Evolutionary conservation across 2,888 invertebrate species (phyloP).

Genomic region (Busseola fusca): DNA sequence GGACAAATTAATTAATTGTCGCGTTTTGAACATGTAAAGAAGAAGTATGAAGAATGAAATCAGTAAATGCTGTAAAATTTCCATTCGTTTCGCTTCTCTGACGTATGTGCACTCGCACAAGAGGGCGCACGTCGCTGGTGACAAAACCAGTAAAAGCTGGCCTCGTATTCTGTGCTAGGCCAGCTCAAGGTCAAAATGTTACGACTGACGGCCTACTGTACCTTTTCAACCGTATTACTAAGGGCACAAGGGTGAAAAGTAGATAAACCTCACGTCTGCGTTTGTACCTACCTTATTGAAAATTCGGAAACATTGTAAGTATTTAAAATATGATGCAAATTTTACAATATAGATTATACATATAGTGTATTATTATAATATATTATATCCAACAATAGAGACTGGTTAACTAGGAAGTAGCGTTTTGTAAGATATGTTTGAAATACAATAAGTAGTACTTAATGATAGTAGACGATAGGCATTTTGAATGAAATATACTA

Average conservation of each 20-base stretch:
- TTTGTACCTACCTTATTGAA: neutral
- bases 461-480: neutral
- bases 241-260: too few species aligned
- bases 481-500: neutral
- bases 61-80: conserved; percentile 57
- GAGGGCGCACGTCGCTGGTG: neutral
- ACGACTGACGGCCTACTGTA: neutral
- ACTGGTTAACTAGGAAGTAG: conserved; percentile 7
- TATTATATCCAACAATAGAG: neutral
- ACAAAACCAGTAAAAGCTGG: neutral
- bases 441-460: too few species aligned
- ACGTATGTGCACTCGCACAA: conserved; percentile 21
- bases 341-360: neutral
- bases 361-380: neutral
- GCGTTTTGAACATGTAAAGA: conserved; percentile 36
- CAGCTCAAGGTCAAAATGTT: neutral
- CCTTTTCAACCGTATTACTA: too few species aligned
- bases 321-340: neutral
- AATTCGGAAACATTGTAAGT: conserved; percentile 9
- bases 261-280: too few species aligned
- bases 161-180: neutral
- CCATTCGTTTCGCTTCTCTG: conserved; percentile 47
- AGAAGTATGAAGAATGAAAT: conserved; percentile 38
- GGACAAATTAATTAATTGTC: conserved; percentile 56
- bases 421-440: conserved; percentile 9